Base-by-base conservation (phyloP, 2,888 invertebrate species). In the Polylopha cassiicola region DNA sequence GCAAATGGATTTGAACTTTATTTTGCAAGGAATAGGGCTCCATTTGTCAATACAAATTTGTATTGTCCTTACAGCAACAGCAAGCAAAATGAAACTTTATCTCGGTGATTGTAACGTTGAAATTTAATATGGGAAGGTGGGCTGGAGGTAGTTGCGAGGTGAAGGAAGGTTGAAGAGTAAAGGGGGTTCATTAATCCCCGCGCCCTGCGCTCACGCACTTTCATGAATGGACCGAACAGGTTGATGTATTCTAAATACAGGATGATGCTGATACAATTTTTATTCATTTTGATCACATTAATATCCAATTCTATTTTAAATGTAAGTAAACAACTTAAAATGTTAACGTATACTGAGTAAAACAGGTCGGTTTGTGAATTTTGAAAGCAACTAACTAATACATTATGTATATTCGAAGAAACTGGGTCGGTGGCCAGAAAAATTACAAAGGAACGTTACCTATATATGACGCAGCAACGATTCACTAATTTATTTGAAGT, bases 171-270 rank as follows among this genome's bases (percentile, higher is more conserved):
- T 54, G 70, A 61, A 61, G 73, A 54, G 71, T 58, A 58, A 55
- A 61, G 73, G 76, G 74, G 76, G 75, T 81, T 80, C 82, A 82
- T 85, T 82, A 84, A 84, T 82, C 84, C 84, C 82, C 84, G 79
- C 82, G 78, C 84, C 80, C 81, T 82, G 84, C 82, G 82, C 81
- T 67, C 84, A 81, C 84, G 84, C 84, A 85, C 84, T 85, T 84
- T 85, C 81, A 85, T 85, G 84, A 85, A 85, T 85, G 84, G 79
- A 70, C 73, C 76, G 74, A 84, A 84, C 84, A 85, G 84, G 84
- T 85, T 85, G 82, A 82, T 82, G 75, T 77, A 73, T 81, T 67
- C 61, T 48, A 47, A 52, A 53, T 71, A 85, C 70, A 81, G 81
- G 72, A 11, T 78, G 81, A 44, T 63, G 11, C 31, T 48, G 43